Conservation (phyloP, 2,888 invertebrate genomes). For the Meliscaeva auricollis region DNA sequence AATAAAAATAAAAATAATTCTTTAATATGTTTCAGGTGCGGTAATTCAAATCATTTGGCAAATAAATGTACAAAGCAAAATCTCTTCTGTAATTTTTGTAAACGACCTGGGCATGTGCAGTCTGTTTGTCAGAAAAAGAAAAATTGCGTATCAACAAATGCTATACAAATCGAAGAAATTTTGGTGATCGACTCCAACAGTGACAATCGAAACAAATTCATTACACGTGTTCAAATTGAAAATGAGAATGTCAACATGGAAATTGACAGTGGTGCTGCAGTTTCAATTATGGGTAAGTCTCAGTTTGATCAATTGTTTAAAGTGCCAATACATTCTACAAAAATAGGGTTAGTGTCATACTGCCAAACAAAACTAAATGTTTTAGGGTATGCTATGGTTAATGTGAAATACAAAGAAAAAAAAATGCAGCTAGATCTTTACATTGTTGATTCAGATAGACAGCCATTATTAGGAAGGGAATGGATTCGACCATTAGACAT, state of each 20-base stretch:
- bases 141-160: constrained; percentile 1
- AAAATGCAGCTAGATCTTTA: constrained; percentile 8
- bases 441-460: constrained; percentile 18
- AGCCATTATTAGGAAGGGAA: constrained; percentile 9
- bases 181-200: constrained; percentile 24
- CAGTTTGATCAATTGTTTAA: constrained; percentile 26
- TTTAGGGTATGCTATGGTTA: not conserved
- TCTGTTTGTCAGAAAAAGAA: constrained; percentile 30
- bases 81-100: constrained; percentile 29
- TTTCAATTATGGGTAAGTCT: constrained; percentile 30
- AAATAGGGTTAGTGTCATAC: constrained; percentile 24
- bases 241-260: constrained; percentile 16
- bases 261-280: constrained; percentile 34
- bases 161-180: constrained; percentile 28
- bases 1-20: constrained; percentile 1
- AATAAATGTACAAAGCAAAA: not conserved
- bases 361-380: constrained; percentile 26
- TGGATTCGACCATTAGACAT: constrained; percentile 29
- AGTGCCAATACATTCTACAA: constrained; percentile 19
- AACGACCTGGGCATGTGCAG: constrained; percentile 33
- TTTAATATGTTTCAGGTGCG: constrained; percentile 17
- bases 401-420: constrained; percentile 15
- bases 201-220: constrained; percentile 27
- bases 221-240: constrained; percentile 27
- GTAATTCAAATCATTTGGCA: constrained; percentile 29